Percentiles rank a stretch among this genome's conserved stretches.
Conservation (phyloP, 2,113 vertebrate species). For the Centropus unirufus region DNA sequence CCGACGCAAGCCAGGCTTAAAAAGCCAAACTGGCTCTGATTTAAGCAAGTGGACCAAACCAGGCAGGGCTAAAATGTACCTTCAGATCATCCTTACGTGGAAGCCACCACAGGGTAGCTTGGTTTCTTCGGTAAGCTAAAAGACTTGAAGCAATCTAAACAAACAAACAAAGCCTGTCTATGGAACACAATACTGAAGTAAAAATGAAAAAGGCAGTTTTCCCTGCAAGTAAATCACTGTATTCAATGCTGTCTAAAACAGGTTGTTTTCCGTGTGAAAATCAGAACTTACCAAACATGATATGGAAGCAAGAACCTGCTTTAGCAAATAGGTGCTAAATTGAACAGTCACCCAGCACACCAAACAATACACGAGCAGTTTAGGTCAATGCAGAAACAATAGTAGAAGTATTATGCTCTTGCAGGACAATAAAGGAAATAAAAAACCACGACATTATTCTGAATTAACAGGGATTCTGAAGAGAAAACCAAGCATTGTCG, state of each 20-base stretch:
- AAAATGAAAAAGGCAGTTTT: not conserved
- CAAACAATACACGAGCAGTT: slow-evolving; percentile 26
- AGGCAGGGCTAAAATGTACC: not conserved
- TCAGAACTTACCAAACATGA: slow-evolving; percentile 22
- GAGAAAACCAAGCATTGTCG: not conserved
- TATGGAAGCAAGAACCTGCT: slow-evolving; percentile 47
- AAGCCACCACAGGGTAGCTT: not conserved
- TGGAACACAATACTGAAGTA: not conserved
- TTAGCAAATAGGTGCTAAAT: slow-evolving; percentile 32
- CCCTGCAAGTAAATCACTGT: not conserved
- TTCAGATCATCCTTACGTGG: not conserved
- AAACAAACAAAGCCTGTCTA: not conserved
- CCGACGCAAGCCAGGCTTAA: not conserved
- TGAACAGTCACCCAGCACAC: not conserved
- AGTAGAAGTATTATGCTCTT: not conserved
- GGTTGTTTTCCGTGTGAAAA: not conserved
- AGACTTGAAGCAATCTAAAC: not conserved
- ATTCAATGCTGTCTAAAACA: not conserved
- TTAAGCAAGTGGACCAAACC: not conserved
- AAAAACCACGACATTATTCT: not conserved
- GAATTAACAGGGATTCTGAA: not conserved
- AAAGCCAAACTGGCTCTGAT: not conserved
- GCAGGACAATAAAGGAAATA: not conserved
- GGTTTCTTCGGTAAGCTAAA: not conserved
- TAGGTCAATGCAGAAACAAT: slow-evolving; percentile 40